phyloP scores from a whole-genome alignment of 2,888 invertebrate genomes.

The Coecobrya sp. region DNA sequence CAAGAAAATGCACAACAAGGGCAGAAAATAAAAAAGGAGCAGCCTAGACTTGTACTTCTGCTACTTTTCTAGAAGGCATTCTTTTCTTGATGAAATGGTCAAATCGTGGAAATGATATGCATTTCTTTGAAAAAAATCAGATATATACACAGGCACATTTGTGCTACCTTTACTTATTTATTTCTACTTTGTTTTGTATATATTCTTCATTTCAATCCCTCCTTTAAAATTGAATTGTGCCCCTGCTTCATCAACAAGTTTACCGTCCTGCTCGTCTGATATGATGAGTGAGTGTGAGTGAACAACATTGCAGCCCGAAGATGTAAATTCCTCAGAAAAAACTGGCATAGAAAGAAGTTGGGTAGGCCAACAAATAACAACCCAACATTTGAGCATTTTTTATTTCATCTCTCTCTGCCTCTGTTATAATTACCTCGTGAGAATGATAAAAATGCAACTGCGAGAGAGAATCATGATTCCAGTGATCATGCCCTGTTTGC shows the following conservation, averaged over 20 bases:
- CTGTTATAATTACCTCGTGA: slow-evolving; percentile 66
- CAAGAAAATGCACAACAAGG: slow-evolving; percentile 47
- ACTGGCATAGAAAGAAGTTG: slow-evolving; percentile 56
- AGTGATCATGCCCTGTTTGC: background rate
- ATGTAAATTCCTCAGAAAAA: slow-evolving; percentile 74
- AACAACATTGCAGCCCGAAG: slow-evolving; percentile 65
- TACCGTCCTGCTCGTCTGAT: slow-evolving; percentile 14
- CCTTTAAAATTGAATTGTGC: slow-evolving; percentile 69
- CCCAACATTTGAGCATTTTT: slow-evolving; percentile 40
- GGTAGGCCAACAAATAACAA: slow-evolving; percentile 46
- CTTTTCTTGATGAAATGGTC: slow-evolving; percentile 76
- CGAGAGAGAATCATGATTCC: slow-evolving; percentile 18
- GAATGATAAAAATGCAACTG: slow-evolving; percentile 54
- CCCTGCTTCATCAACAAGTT: slow-evolving; percentile 65
- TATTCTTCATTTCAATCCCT: slow-evolving; percentile 67
- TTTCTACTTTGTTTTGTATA: slow-evolving; percentile 24
- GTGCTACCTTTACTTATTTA: slow-evolving; percentile 51
- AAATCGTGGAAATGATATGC: slow-evolving; percentile 80
- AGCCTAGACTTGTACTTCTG: slow-evolving; percentile 30
- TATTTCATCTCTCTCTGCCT: slow-evolving; percentile 24
- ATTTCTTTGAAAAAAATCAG: slow-evolving; percentile 75
- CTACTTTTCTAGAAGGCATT: slow-evolving; percentile 64
- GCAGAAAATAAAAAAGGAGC: slow-evolving; percentile 62
- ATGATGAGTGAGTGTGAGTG: slow-evolving; percentile 37
- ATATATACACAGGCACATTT: slow-evolving; percentile 7